Percentiles rank a stretch among this genome's conserved stretches.
phyloP scores from a whole-genome alignment of 2,888 invertebrate species.

The Aleiodes testaceus region DNA sequence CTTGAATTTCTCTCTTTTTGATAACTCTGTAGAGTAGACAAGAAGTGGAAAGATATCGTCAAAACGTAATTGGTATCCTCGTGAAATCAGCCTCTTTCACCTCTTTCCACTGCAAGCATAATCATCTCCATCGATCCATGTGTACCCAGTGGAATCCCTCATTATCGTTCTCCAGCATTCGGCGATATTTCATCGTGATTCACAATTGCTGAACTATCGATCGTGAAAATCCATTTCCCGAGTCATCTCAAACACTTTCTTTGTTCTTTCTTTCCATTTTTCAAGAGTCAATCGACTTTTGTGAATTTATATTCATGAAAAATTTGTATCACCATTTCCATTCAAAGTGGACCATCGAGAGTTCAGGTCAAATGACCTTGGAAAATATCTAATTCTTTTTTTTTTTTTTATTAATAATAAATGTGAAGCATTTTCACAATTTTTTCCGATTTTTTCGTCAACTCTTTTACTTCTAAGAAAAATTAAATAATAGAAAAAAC shows the following conservation, averaged over 20 bases:
- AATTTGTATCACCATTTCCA: too few relatives aligned
- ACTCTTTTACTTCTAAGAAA: too few relatives aligned
- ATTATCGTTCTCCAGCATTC: constrained; percentile 21
- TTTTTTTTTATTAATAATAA: too few relatives aligned
- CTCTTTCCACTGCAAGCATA: constrained; percentile 20
- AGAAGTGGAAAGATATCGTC: constrained; percentile 12
- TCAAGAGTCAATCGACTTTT: constrained; percentile 2
- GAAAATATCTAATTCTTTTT: too few relatives aligned
- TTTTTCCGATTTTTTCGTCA: too few relatives aligned
- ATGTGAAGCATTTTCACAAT: too few relatives aligned
- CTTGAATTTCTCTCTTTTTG: constrained; percentile 17
- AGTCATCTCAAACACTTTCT: constrained; percentile 12
- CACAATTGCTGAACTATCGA: neutral
- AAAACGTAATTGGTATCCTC: constrained; percentile 32
- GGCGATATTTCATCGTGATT: constrained; percentile 21
- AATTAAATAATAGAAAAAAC: too few relatives aligned
- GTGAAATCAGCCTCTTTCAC: neutral
- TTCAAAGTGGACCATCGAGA: too few relatives aligned
- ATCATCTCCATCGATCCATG: constrained; percentile 45
- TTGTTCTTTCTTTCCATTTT: neutral
- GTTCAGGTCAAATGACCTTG: too few relatives aligned
- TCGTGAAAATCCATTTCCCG: constrained; percentile 32
- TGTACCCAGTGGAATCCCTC: constrained; percentile 41
- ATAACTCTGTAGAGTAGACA: neutral
- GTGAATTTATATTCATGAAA: too few relatives aligned